Conservation (phyloP, 2,888 invertebrate species). For the Chrysolina americana region DNA sequence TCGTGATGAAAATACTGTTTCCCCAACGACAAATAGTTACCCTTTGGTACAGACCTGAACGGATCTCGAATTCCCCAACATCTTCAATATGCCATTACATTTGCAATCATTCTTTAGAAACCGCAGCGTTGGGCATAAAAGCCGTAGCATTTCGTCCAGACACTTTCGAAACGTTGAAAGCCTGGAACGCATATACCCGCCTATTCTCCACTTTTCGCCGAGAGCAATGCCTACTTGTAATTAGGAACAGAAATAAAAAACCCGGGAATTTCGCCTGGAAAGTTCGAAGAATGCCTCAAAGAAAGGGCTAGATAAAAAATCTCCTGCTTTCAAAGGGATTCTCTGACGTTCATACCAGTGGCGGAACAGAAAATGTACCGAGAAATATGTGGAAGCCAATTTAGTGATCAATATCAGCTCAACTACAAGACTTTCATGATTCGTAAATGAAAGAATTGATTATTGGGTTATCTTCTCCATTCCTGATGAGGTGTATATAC, state of each 20-base stretch:
- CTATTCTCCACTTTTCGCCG: background rate
- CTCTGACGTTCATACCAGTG: background rate
- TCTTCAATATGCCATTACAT: background rate
- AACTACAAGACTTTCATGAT: too few relatives aligned
- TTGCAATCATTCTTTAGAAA: background rate
- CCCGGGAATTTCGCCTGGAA: background rate
- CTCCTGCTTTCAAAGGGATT: background rate
- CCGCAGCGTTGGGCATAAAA: background rate
- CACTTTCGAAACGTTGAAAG: background rate
- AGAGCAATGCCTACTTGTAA: slow-evolving; percentile 7
- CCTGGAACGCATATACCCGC: background rate
- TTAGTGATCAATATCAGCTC: background rate
- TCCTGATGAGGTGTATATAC: too few relatives aligned
- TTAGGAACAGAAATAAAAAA: background rate
- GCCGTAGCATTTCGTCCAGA: background rate
- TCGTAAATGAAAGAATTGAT: too few relatives aligned
- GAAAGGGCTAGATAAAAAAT: slow-evolving; percentile 1
- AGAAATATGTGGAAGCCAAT: background rate
- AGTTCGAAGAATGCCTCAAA: background rate
- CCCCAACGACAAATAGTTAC: too few relatives aligned
- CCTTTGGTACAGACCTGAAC: background rate
- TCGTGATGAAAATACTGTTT: too few relatives aligned
- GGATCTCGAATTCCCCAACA: background rate
- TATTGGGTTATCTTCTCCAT: too few relatives aligned
- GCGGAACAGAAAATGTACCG: background rate